These are phyloP conservation scores for Sarcophaga peregrina DNA, from an alignment of 1,140 invertebrate genomes.

Conservation along the genomic window DNA sequence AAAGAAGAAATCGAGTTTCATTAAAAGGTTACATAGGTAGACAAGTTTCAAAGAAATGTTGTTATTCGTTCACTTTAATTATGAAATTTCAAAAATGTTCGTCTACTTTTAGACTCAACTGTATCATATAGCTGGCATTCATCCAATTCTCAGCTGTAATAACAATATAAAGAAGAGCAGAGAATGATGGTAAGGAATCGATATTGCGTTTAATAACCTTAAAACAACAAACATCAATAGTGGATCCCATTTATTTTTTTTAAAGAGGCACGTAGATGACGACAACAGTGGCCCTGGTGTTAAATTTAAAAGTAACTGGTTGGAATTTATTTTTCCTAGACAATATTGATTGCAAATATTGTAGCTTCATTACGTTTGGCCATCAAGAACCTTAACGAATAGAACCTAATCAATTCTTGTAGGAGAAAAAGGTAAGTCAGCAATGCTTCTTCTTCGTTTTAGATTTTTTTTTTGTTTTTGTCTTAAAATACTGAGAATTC, in stretches of 20 bases:
- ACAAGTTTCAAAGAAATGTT: too few species aligned
- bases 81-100: too few species aligned
- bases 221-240: too few species aligned
- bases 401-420: not conserved
- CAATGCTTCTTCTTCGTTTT: not conserved
- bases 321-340: too few species aligned
- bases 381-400: not conserved
- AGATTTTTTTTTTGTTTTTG: not conserved
- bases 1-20: too few species aligned
- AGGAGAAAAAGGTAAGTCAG: not conserved
- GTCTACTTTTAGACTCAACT: not conserved
- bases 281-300: not conserved
- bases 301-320: not conserved
- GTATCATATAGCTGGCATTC: not conserved
- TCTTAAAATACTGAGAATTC: slow-evolving; percentile 8
- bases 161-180: not conserved
- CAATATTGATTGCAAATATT: not conserved
- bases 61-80: too few species aligned
- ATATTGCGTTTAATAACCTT: not conserved
- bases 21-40: too few species aligned
- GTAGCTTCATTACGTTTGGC: not conserved
- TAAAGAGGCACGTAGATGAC: not conserved
- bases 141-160: not conserved
- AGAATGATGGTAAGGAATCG: not conserved
- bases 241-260: too few species aligned